Evolutionary conservation across 2,888 invertebrate species (phyloP), one percentile per base, ranked within the genome.

Genomic region (Papilio gigon): DNA sequence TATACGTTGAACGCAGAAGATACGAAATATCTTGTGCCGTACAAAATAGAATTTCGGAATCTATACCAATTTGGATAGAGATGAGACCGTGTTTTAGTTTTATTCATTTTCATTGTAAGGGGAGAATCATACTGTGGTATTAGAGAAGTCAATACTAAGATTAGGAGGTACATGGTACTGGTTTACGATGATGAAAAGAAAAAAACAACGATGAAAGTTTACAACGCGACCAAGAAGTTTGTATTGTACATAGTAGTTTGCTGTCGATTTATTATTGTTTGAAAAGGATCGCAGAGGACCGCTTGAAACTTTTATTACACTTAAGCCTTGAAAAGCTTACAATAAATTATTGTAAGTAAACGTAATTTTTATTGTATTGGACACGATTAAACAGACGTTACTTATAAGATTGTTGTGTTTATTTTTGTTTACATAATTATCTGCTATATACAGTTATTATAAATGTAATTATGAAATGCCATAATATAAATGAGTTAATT

Each of bases 221-320:
- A n/a, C n/a, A 53, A 11, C 6, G 30, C 17, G 27, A 53, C 53
- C 30, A 53, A 30, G 30, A 53, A 53, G 9, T 53, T 53, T 53
- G 9, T 47, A 47, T 47, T 22, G 30, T 53, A 53, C 17, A 53
- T 30, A 17, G 30, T 17, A 30, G 30, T 14, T 53, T 30, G 8
- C 17, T 53, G 17, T 27, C 53, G 30, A 53, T 53, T 53, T 53
- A 53, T 53, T 53, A 27, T 53, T 53, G 53, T 53, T 53, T 53
- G 53, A 30, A 30, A 17, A 8, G 53, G 53, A 53, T 53, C 53
- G 53, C 17, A 17, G 27, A 30, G 30, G 30, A n/a, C 53, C 30
- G 53, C 53, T 53, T 53, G 53, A 53, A 53, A 53, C 53, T 53
- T 53, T 53, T 53, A 53, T 53, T 53, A 53, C n/a, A 30, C 30